Conservation (phyloP, 2,113 vertebrate genomes). For the Podocnemis expansa region DNA sequence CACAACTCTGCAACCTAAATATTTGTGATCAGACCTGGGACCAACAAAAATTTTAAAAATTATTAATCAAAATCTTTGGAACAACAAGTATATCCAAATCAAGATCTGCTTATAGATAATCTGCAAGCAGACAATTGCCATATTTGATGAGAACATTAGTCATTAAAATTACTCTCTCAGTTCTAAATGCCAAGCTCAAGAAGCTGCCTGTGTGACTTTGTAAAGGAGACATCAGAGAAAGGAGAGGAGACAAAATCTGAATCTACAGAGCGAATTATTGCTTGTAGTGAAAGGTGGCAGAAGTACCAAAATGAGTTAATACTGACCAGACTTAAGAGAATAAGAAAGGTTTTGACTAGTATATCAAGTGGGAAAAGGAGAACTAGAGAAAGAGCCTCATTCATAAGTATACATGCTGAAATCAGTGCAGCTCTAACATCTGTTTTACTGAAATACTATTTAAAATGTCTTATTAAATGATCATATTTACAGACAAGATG, state of each 20-base stretch:
- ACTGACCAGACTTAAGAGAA: background rate
- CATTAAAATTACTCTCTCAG: background rate
- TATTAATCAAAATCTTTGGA: background rate
- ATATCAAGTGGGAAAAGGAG: background rate
- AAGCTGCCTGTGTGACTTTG: rapidly evolving
- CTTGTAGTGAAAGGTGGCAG: background rate
- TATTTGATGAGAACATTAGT: background rate
- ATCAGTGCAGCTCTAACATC: background rate
- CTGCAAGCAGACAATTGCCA: rapidly evolving
- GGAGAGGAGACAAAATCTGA: background rate
- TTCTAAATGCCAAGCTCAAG: background rate
- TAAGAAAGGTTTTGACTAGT: background rate
- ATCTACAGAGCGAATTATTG: background rate
- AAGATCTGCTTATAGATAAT: background rate
- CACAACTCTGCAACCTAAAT: background rate
- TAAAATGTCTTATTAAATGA: background rate
- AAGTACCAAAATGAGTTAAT: background rate
- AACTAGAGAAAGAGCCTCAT: background rate
- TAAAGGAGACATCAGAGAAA: background rate
- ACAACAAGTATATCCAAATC: background rate
- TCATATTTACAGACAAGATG: background rate
- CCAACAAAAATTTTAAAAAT: background rate
- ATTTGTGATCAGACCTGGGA: background rate
- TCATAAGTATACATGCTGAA: background rate
- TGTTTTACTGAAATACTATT: background rate